Conservation (phyloP, 2,113 vertebrate species). For the Capricornis sumatraensis region DNA sequence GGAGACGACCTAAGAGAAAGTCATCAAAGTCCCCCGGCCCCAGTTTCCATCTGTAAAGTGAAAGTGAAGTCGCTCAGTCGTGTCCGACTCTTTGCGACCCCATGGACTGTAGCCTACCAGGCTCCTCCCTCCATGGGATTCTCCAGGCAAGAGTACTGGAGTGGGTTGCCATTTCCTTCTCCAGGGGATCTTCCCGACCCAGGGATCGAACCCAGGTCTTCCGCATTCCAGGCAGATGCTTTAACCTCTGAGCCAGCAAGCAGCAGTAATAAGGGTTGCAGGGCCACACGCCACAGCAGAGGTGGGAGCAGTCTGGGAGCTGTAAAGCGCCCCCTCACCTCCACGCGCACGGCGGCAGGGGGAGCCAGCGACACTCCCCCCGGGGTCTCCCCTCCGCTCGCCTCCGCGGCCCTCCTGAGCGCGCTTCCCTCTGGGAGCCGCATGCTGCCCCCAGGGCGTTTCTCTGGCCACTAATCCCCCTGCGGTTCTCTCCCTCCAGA, state of each 20-base stretch:
- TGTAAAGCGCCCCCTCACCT: rapidly evolving
- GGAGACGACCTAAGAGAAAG: neutral
- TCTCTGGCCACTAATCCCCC: neutral
- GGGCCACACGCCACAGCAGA: neutral
- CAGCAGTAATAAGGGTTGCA: neutral
- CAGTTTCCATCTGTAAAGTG: neutral
- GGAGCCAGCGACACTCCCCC: rapidly evolving
- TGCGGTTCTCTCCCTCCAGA: constrained; percentile 76
- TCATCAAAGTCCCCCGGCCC: neutral
- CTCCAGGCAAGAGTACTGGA: no score
- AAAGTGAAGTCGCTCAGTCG: no score
- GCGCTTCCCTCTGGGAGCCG: neutral
- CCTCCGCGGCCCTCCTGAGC: rapidly evolving
- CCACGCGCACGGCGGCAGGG: rapidly evolving
- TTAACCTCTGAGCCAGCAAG: neutral
- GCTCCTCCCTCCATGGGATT: no score
- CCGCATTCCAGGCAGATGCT: no score
- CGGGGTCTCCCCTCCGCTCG: rapidly evolving
- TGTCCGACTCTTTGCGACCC: no score
- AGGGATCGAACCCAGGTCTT: no score
- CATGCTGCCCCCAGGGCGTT: rapidly evolving
- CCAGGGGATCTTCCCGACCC: no score
- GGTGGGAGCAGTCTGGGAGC: rapidly evolving
- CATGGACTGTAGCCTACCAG: no score
- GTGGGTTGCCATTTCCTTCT: no score